A percentile compares a stretch with the other conserved stretches of the same genome.
These are phyloP conservation scores for Dryas iulia DNA, from an alignment of 1,140 invertebrate genomes.

Conservation along the genomic window DNA sequence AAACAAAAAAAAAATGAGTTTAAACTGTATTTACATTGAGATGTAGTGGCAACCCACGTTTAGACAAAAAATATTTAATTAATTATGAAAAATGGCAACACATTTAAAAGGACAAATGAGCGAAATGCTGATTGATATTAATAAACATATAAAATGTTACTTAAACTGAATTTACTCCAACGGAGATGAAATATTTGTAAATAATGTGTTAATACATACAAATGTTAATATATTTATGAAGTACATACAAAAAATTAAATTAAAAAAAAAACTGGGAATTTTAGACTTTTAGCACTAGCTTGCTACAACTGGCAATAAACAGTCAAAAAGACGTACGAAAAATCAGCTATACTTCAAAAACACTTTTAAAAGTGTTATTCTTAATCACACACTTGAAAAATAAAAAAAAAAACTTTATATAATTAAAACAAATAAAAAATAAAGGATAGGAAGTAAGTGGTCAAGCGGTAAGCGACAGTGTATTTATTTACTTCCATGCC, in stretches of 20 bases:
- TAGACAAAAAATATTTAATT: not conserved
- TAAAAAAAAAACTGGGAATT: not conserved
- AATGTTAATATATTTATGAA: not conserved
- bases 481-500: slow-evolving; percentile 57
- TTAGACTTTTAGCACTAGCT: not conserved
- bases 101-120: not conserved
- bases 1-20: slow-evolving; percentile 21
- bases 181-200: not conserved
- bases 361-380: too few relatives aligned
- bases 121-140: not conserved
- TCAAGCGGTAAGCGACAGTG: slow-evolving; percentile 53
- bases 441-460: slow-evolving; percentile 28
- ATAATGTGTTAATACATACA: not conserved
- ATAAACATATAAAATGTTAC: not conserved
- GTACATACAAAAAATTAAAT: not conserved
- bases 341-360: not conserved
- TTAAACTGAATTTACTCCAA: not conserved
- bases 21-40: not conserved
- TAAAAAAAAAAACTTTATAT: too few relatives aligned
- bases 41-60: not conserved
- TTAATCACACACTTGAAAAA: too few relatives aligned
- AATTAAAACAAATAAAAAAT: slow-evolving; percentile 12
- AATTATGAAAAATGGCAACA: not conserved
- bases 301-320: not conserved
- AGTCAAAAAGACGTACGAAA: not conserved